Conservation (phyloP, 2,113 vertebrate species). For the Ammodytes marinus region DNA sequence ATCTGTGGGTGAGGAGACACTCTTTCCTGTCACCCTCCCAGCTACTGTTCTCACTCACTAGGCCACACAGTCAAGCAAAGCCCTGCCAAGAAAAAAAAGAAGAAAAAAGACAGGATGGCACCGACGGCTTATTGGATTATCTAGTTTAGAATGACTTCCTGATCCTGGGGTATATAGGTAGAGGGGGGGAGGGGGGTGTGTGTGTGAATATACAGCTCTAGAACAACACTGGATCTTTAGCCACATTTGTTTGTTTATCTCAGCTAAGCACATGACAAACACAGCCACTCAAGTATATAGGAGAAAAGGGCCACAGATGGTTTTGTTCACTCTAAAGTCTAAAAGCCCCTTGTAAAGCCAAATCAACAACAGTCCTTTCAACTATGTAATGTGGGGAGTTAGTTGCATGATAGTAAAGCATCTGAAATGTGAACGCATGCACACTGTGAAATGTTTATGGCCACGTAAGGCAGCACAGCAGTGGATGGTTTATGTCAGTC, state of each 20-base stretch:
- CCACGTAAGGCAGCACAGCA: too few species aligned
- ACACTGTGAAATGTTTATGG: too few species aligned
- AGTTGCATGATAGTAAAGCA: too few species aligned
- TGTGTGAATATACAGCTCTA: slow-evolving; percentile 22
- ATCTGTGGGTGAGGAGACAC: slow-evolving; percentile 69
- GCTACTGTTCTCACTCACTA: slow-evolving; percentile 70
- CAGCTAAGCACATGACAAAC: slow-evolving; percentile 30
- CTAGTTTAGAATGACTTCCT: slow-evolving; percentile 69
- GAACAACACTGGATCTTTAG: slow-evolving; percentile 51
- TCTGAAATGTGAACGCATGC: too few species aligned
- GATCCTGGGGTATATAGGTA: slow-evolving; percentile 39
- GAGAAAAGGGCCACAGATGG: slow-evolving; percentile 16
- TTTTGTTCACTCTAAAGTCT: slow-evolving; percentile 2
- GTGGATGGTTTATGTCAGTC: too few species aligned
- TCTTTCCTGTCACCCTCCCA: slow-evolving; percentile 75
- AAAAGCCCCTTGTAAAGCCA: too few species aligned
- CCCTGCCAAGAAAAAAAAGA: slow-evolving; percentile 55
- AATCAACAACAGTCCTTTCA: too few species aligned
- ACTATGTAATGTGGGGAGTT: too few species aligned
- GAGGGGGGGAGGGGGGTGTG: too few species aligned
- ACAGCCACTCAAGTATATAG: not conserved
- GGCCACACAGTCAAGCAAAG: slow-evolving; percentile 46
- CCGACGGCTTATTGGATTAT: slow-evolving; percentile 72
- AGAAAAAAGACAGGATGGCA: slow-evolving; percentile 58
- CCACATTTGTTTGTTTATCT: slow-evolving; percentile 60